These are phyloP conservation scores for Oncorhynchus mykiss DNA, from an alignment of 2,113 vertebrate species.

Conservation along the genomic window DNA sequence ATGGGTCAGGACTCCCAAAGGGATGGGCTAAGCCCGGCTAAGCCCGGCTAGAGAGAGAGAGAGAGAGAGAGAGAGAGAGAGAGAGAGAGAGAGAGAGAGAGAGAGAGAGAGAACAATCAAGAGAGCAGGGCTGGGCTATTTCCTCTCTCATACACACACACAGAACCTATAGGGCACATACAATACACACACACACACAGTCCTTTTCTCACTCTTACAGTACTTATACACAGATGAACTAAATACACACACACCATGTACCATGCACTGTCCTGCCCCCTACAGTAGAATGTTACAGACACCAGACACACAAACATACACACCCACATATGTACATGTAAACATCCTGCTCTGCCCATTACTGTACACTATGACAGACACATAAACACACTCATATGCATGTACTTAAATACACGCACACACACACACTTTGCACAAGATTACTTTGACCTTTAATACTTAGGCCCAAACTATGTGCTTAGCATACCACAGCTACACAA, in stretches of 20 bases:
- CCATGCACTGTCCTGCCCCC: slow-evolving; percentile 17
- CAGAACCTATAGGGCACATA: too few relatives aligned
- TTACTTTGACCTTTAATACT: too few relatives aligned
- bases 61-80: too few relatives aligned
- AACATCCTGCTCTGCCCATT: neutral
- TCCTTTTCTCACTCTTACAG: too few relatives aligned
- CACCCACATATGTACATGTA: neutral
- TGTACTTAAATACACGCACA: neutral
- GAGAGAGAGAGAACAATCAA: slow-evolving; percentile 60
- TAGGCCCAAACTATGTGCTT: too few relatives aligned
- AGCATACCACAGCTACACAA: too few relatives aligned
- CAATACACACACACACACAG: too few relatives aligned
- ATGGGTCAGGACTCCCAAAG: slow-evolving; percentile 60
- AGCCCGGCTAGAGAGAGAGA: too few relatives aligned
- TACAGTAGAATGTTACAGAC: too few relatives aligned
- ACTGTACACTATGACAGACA: neutral
- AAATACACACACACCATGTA: neutral
- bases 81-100: too few relatives aligned
- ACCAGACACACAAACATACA: slow-evolving; percentile 5
- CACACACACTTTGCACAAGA: too few relatives aligned
- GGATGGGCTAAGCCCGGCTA: slow-evolving; percentile 60
- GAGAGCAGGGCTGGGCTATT: slow-evolving; percentile 58
- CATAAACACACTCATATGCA: neutral
- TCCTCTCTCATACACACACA: slow-evolving; percentile 38
- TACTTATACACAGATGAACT: too few relatives aligned